These are phyloP conservation scores for Hybos culiciformis DNA, from an alignment of 2,888 invertebrate species.

Conservation along the genomic window DNA sequence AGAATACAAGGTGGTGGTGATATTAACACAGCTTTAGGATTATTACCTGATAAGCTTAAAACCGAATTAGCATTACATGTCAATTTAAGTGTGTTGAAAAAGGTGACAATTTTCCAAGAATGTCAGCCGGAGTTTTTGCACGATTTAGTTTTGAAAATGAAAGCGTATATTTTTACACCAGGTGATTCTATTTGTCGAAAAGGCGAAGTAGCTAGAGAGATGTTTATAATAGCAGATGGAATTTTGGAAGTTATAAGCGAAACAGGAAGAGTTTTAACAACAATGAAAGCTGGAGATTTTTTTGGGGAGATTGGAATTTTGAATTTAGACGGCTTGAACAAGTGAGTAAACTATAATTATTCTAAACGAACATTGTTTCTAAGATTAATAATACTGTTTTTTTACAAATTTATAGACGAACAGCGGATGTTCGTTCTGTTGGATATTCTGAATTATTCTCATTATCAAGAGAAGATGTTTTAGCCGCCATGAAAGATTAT, in stretches of 20 bases:
- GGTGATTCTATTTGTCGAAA: constrained; percentile 94
- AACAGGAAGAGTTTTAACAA: constrained; percentile 79
- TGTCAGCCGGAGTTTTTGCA: constrained; percentile 96
- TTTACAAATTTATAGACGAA: constrained; percentile 50
- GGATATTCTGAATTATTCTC: constrained; percentile 93
- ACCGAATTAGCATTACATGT: constrained; percentile 93
- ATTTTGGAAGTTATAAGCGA: constrained; percentile 92
- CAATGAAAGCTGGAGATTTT: constrained; percentile 95
- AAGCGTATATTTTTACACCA: constrained; percentile 94
- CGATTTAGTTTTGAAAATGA: constrained; percentile 94
- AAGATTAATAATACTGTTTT: constrained; percentile 2
- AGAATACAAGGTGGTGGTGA: constrained; percentile 92
- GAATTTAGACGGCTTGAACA: constrained; percentile 88
- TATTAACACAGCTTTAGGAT: constrained; percentile 84
- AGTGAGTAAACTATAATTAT: constrained; percentile 46
- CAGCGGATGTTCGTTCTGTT: constrained; percentile 90
- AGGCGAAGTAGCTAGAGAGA: constrained; percentile 87
- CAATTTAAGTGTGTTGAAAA: constrained; percentile 86
- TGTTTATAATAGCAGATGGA: constrained; percentile 97
- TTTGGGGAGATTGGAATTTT: constrained; percentile 96
- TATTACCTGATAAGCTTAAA: constrained; percentile 91
- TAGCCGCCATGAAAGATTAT: constrained; percentile 92
- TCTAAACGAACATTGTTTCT: too few species aligned
- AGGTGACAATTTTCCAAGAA: constrained; percentile 94
- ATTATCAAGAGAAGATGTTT: constrained; percentile 82